Base-by-base conservation (phyloP, 2,113 vertebrate genomes). In the Limnothrissa miodon region DNA sequence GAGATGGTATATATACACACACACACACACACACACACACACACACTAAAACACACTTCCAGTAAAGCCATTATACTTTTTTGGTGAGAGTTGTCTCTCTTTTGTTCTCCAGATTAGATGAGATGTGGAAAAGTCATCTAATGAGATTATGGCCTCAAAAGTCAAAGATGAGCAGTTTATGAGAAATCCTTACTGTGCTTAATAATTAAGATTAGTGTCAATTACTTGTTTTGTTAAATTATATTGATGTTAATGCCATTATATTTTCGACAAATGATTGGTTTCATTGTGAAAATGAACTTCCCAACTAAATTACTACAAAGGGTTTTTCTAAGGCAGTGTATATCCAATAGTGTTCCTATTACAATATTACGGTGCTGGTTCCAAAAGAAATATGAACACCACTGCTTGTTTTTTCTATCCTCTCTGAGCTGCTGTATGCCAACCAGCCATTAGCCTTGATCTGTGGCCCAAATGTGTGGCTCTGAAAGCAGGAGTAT, bases 1-100 rank as follows among this genome's bases (percentile, higher is more conserved):
- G 51, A 56, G 21, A 21, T 53, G 59, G 9, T 21, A 59, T 1
- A 81, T 33, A 80, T 25, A 80, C 79, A 80, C 79, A 80, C 45
- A 80, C 45, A 48, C 45, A 80, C 79, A 83, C 7, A 29, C 36
- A 10, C 10, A 82, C 56, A 66, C 78, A 33, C 80, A 13, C 56
- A 70, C n/a, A 79, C 13, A 44, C 29, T 33, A 25, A 70, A 10
- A 36, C 62, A 70, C 66, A 74, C 25, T 74, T 74, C 66, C 66
- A 33, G 66, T 74, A 33, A 74, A 36, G 66, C 29, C 66, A 17
- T 74, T 74, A 36, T 36, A 8, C 25, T 33, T 66, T 13, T 36
- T 13, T 13, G 33, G 33, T 74, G 66, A 39, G 29, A 36, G 17
- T 36, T 5, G 53, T 39, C 15, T 74, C 29, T 33, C n/a, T 10